These are phyloP conservation scores for Volucella zonaria DNA, from an alignment of 2,888 invertebrate species.

Conservation along the genomic window DNA sequence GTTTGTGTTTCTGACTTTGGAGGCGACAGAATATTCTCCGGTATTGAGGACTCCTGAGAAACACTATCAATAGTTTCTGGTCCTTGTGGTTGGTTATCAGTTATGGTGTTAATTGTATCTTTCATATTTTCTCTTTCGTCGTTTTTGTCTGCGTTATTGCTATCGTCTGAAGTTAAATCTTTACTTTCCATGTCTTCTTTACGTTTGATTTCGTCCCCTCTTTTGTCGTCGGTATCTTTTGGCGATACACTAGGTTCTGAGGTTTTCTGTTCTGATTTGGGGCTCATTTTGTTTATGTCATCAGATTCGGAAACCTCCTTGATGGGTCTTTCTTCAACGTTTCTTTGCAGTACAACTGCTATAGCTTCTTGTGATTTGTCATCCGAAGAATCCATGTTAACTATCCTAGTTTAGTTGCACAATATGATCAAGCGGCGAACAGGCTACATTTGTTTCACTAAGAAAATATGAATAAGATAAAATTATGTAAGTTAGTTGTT, in stretches of 20 bases:
- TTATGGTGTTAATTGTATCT: constrained; percentile 20
- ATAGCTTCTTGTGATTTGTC: constrained; percentile 48
- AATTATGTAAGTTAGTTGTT: not conserved
- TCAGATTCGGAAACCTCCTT: constrained; percentile 27
- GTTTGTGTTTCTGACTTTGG: constrained; percentile 81
- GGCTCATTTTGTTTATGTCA: constrained; percentile 4
- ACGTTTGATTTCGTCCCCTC: constrained; percentile 8
- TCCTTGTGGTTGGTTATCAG: constrained; percentile 51
- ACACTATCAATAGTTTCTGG: constrained; percentile 67
- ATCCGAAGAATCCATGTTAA: constrained; percentile 63
- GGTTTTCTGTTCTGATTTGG: constrained; percentile 6
- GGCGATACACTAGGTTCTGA: constrained; percentile 59
- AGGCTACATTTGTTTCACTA: constrained; percentile 60
- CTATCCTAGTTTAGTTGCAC: not conserved
- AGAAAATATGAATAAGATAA: not conserved
- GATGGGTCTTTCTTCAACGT: constrained; percentile 9
- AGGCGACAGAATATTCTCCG: constrained; percentile 80
- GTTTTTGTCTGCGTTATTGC: constrained; percentile 32
- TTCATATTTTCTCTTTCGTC: constrained; percentile 61
- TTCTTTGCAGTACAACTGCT: constrained; percentile 25
- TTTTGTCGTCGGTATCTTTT: constrained; percentile 29
- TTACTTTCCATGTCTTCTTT: constrained; percentile 17
- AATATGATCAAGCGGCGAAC: constrained; percentile 1
- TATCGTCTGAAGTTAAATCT: constrained; percentile 17
- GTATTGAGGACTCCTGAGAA: constrained; percentile 75